These are phyloP conservation scores for Scolopax mira DNA, from an alignment of 2,113 vertebrate genomes.

Conservation along the genomic window DNA sequence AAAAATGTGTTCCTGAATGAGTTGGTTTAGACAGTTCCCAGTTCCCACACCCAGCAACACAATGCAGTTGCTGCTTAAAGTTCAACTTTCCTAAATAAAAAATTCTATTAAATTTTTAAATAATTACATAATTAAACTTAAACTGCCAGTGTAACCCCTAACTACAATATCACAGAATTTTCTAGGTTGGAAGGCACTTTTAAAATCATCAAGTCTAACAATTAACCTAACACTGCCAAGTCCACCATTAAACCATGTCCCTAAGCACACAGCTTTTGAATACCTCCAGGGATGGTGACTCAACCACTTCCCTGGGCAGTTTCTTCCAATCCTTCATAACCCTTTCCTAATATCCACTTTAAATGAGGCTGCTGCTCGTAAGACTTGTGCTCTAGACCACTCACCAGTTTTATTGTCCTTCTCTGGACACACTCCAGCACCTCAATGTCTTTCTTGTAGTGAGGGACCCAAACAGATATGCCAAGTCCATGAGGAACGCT, in stretches of 20 bases:
- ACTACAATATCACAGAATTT: not conserved
- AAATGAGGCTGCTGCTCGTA: not conserved
- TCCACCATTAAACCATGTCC: not conserved
- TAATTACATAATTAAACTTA: not conserved
- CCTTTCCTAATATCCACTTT: not conserved
- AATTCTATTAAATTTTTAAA: not conserved
- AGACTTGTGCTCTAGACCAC: not conserved
- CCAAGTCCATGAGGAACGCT: not conserved
- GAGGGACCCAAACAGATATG: not conserved
- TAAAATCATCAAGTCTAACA: not conserved
- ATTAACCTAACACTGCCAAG: not conserved
- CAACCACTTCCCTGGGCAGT: not conserved
- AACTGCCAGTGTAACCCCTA: not conserved
- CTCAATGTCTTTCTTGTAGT: not conserved
- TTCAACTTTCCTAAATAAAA: not conserved
- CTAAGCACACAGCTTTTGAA: not conserved
- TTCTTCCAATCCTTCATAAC: not conserved
- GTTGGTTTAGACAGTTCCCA: not conserved
- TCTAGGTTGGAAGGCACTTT: not conserved
- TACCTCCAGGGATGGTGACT: not conserved
- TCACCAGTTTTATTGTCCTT: not conserved
- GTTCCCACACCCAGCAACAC: fast-evolving
- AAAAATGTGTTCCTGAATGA: not conserved
- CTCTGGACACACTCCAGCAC: not conserved
- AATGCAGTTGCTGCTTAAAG: not conserved